Base-by-base conservation (phyloP, 1,140 invertebrate genomes). In the Drosophila orena region DNA sequence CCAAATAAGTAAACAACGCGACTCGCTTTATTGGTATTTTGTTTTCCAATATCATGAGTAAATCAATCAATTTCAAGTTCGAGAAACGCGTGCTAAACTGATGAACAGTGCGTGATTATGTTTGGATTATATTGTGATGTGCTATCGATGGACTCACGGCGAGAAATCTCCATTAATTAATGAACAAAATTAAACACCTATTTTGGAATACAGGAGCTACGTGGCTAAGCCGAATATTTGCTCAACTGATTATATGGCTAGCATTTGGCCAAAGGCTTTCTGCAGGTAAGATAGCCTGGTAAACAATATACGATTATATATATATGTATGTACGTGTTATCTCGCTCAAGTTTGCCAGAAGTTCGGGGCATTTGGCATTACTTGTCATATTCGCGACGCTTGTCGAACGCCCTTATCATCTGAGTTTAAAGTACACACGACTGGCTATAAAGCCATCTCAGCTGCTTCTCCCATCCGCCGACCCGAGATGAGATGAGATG, bases 341-440 rank as follows among this genome's bases (percentile, higher is more conserved):
- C 73, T 54, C 38, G 5, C 7, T 10, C 40, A 43, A 30, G 30
- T 30, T 30, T 7, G 7, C 8, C 38, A 27, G 38, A 27, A 37
- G 61, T 59, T 64, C 27, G 27, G 17, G 27, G 11, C 10, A 35
- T 6, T 30, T 30, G 10, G 22, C 11, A 3, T 27, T 68, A 46
- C 44, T 44, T 68, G 38, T 43, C 46, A 8, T 40, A 50, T 4
- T 49, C 7, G n/a, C 37, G 24, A 12, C 14, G 24, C 15, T 15
- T 44, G 72, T 74, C 70, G 70, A 74, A 53, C 30, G 38, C 12
- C 30, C 46, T 66, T 75, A 75, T 75, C 72, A 75, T 37, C 3
- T 10, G 15, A 37, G 72, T 66, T 52, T 65, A 75, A 75, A 65
- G 72, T 75, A 53, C 72, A 66, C 4, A 40, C 34, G 22, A 20